These are phyloP conservation scores for Phainopepla nitens DNA, from an alignment of 2,113 vertebrate species.

Conservation along the genomic window DNA sequence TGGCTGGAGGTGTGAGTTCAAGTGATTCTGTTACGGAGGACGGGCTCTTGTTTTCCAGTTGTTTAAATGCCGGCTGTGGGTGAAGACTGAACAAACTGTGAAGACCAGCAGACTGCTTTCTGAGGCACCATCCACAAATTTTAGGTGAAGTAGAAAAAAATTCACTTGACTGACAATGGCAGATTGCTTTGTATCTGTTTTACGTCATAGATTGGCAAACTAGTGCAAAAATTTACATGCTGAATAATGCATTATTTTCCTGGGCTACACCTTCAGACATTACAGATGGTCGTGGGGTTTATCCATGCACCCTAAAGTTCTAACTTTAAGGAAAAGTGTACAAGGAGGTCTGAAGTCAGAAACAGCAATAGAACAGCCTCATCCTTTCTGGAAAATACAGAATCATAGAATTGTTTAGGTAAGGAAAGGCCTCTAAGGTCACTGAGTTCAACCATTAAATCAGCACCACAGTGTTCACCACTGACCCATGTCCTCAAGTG, in stretches of 20 bases:
- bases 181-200: not conserved
- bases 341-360: not conserved
- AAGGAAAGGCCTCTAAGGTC: not conserved
- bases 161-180: not conserved
- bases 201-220: not conserved
- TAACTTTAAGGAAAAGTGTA: fast-evolving
- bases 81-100: not conserved
- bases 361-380: not conserved
- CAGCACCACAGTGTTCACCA: not conserved
- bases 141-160: not conserved
- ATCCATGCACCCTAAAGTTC: not conserved
- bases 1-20: not conserved
- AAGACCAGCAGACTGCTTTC: not conserved
- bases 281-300: not conserved
- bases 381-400: not conserved
- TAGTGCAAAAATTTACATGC: not conserved
- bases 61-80: not conserved
- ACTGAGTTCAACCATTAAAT: not conserved
- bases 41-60: fast-evolving
- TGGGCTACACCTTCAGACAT: fast-evolving
- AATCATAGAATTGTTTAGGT: not conserved
- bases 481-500: too few species aligned
- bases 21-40: not conserved
- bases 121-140: not conserved
- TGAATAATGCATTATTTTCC: not conserved